Percentiles rank a stretch among this genome's conserved stretches.
Conservation (phyloP, 92 coral and sea anemone genomes). For the Epizoanthus rinbou region DNA sequence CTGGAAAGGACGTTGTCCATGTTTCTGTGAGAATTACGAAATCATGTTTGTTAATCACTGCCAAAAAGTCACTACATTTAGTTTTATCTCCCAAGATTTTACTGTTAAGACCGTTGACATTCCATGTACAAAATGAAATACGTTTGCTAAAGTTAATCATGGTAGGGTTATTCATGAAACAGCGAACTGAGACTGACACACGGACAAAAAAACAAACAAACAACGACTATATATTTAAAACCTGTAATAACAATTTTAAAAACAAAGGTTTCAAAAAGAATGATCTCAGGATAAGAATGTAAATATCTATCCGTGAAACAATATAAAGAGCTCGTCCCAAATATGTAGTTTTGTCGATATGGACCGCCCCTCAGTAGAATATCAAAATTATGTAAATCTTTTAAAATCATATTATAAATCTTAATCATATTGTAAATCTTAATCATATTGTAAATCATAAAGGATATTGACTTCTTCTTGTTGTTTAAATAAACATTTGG, state of each 20-base stretch:
- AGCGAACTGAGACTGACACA: too few relatives aligned
- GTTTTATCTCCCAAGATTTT: constrained; percentile 47
- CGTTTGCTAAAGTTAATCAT: neutral
- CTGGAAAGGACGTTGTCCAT: constrained; percentile 30
- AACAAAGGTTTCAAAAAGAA: neutral
- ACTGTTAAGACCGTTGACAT: constrained; percentile 46
- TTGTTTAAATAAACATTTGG: constrained; percentile 36
- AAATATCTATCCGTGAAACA: neutral
- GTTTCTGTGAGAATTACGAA: constrained; percentile 45
- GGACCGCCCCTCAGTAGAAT: too few relatives aligned
- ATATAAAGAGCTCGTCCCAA: neutral
- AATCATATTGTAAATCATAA: too few relatives aligned
- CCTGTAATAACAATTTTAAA: neutral
- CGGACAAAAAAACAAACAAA: constrained; percentile 18
- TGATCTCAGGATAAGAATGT: neutral
- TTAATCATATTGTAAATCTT: too few relatives aligned
- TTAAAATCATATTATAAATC: too few relatives aligned
- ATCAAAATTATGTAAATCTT: too few relatives aligned
- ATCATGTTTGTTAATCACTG: constrained; percentile 32
- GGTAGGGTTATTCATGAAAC: too few relatives aligned
- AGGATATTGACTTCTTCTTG: too few relatives aligned
- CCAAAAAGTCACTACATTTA: constrained; percentile 37
- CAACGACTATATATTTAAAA: constrained; percentile 2
- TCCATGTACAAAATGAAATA: constrained; percentile 58
- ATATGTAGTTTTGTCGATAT: too few relatives aligned